Conservation (phyloP, 2,797 vertebrate species). For the Thaleichthys pacificus region DNA sequence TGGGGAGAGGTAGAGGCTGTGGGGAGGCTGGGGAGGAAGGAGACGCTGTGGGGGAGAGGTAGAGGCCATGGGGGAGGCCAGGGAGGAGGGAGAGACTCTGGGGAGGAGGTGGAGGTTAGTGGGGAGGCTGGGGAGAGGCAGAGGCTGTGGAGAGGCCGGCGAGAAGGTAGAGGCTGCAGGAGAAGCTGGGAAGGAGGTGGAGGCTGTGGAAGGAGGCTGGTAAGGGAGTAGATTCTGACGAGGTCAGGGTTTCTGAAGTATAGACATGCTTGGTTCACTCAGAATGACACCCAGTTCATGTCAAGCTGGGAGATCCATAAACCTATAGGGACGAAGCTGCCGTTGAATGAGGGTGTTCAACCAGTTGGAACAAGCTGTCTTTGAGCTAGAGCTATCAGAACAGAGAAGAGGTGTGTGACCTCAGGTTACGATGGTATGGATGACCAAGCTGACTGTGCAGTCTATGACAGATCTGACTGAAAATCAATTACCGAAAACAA, state of each 20-base stretch:
- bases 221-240: slow-evolving; percentile 38
- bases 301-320: background rate
- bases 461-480: background rate
- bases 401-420: background rate
- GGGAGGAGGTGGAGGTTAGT: background rate
- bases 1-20: slow-evolving; percentile 32
- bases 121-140: too few relatives aligned
- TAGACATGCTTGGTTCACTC: slow-evolving; percentile 44
- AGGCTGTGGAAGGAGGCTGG: slow-evolving; percentile 45
- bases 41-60: background rate
- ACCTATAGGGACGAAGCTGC: background rate
- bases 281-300: slow-evolving; percentile 27
- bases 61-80: slow-evolving; percentile 46
- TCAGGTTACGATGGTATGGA: background rate
- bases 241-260: slow-evolving; percentile 42
- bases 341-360: background rate
- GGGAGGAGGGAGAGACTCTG: slow-evolving; percentile 14
- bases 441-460: background rate
- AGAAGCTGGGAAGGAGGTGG: slow-evolving; percentile 18
- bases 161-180: background rate
- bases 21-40: slow-evolving; percentile 25
- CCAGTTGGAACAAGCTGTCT: background rate
- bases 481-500: background rate
- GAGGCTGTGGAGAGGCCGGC: background rate
- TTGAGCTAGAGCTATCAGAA: too few relatives aligned